phyloP scores from a whole-genome alignment of 2,888 invertebrate genomes.

The Sympetrum striolatum region DNA sequence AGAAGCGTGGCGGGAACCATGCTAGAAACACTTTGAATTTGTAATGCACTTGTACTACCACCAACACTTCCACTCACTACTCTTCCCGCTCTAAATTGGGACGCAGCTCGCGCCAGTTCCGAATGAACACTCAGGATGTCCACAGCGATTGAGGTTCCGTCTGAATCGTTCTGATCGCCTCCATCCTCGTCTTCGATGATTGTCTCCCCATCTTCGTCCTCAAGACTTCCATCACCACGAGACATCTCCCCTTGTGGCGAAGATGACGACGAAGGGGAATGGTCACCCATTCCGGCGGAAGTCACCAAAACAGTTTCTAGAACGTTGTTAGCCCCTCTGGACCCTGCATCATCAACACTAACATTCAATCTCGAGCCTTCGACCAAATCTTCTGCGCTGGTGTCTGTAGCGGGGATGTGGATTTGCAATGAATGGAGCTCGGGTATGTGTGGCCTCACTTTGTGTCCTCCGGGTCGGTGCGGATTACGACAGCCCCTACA shows the following conservation, averaged over 20 bases:
- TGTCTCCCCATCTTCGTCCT: conserved; percentile 13
- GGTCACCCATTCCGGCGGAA: conserved; percentile 14
- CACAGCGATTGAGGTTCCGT: conserved; percentile 56
- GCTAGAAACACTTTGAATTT: conserved; percentile 59
- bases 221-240: conserved; percentile 14
- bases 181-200: conserved; percentile 14
- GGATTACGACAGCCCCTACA: conserved; percentile 94
- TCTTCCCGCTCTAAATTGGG: conserved; percentile 8
- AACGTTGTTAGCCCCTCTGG: not conserved
- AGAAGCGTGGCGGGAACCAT: conserved; percentile 59
- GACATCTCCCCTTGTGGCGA: not conserved
- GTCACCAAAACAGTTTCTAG: not conserved
- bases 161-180: not conserved
- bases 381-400: conserved; percentile 56
- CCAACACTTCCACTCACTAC: conserved; percentile 29
- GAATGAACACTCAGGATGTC: conserved; percentile 58
- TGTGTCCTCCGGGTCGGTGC: conserved; percentile 80
- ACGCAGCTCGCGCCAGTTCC: conserved; percentile 41
- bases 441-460: conserved; percentile 75
- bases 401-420: conserved; percentile 55
- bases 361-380: conserved; percentile 54
- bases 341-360: not conserved
- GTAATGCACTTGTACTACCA: conserved; percentile 55
- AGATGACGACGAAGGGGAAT: conserved; percentile 5
- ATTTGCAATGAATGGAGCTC: conserved; percentile 70